These are phyloP conservation scores for Limanda limanda DNA, from an alignment of 2,113 vertebrate genomes.

Conservation along the genomic window DNA sequence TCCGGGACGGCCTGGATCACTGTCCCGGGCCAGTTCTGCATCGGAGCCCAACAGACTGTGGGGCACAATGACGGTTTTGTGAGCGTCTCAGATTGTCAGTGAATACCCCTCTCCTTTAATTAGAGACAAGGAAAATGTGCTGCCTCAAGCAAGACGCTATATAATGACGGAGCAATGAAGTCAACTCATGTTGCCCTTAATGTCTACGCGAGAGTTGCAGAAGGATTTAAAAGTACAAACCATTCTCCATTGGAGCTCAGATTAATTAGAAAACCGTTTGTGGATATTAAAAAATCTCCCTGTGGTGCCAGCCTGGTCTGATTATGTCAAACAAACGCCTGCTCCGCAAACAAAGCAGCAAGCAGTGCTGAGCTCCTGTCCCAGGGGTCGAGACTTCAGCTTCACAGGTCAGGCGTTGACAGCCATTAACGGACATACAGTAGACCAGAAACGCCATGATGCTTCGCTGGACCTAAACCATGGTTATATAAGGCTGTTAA, in stretches of 20 bases:
- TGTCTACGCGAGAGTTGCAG: background rate
- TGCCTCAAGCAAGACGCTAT: conserved; percentile 58
- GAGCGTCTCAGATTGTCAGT: conserved; percentile 29
- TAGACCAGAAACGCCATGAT: conserved; percentile 41
- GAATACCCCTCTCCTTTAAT: conserved; percentile 52
- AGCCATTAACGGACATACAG: conserved; percentile 54
- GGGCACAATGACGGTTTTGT: conserved; percentile 73
- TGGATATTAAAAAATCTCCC: conserved; percentile 32
- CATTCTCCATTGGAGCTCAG: background rate
- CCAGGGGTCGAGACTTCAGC: conserved; percentile 45
- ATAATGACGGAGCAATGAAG: conserved; percentile 34
- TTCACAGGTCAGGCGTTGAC: conserved; percentile 47
- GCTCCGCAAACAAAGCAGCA: conserved; percentile 33
- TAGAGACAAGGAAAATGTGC: conserved; percentile 58
- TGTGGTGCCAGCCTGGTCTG: conserved; percentile 5
- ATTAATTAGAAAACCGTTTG: conserved; percentile 39
- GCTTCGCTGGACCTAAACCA: conserved; percentile 1
- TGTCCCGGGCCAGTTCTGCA: conserved; percentile 31
- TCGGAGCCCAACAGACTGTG: conserved; percentile 33
- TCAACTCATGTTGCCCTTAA: conserved; percentile 23
- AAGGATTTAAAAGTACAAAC: background rate
- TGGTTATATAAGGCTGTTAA: conserved; percentile 72
- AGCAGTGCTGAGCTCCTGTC: conserved; percentile 46
- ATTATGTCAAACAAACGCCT: conserved; percentile 34
- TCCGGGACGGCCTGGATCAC: conserved; percentile 41